Conservation (phyloP, 2,797 vertebrate species). For the Crenuchus spilurus region DNA sequence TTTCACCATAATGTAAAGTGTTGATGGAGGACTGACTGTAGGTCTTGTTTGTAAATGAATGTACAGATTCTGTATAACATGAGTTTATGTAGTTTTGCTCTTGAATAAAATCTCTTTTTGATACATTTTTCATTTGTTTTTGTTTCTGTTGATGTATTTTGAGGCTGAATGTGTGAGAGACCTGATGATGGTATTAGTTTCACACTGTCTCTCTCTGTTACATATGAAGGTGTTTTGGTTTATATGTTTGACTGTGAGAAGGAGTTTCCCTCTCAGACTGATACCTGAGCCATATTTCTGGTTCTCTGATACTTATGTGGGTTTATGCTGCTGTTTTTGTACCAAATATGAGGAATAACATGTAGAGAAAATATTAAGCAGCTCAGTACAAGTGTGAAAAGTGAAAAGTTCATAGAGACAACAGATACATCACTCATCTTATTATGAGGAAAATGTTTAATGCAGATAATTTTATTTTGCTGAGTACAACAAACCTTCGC, state of each 20-base stretch:
- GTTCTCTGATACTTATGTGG: neutral
- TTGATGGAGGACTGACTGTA: no score
- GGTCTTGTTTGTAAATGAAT: constrained; percentile 16
- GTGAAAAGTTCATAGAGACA: no score
- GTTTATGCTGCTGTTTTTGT: neutral
- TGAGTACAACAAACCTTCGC: no score
- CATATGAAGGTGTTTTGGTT: constrained; percentile 46
- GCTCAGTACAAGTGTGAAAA: no score
- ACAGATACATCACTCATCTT: no score
- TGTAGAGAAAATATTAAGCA: no score
- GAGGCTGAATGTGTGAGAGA: neutral
- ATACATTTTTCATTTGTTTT: neutral
- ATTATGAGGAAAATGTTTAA: no score
- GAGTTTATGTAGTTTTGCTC: no score
- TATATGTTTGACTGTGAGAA: constrained; percentile 36
- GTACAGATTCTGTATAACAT: constrained; percentile 28
- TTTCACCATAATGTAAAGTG: no score
- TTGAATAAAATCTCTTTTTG: constrained; percentile 5
- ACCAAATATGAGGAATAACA: no score
- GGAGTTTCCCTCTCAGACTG: constrained; percentile 31
- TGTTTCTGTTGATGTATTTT: neutral
- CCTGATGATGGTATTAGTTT: constrained; percentile 5
- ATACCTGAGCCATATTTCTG: no score
- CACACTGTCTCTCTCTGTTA: constrained; percentile 18
- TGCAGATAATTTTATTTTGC: no score